phyloP scores from a whole-genome alignment of 2,888 invertebrate species.

The Toxonevra muliebris region DNA sequence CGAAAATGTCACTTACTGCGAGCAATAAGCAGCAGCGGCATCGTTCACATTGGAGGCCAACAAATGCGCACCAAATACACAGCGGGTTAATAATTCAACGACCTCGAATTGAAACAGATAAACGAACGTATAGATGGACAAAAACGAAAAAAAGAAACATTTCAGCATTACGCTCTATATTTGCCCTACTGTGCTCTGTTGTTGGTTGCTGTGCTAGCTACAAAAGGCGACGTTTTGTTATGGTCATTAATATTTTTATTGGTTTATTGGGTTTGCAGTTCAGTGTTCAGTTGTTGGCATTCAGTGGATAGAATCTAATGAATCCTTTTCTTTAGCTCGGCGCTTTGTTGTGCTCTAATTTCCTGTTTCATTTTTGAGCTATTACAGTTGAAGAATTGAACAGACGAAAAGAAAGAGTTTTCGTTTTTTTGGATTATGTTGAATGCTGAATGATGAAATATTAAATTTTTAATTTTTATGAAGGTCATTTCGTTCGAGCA shows the following conservation, averaged over 20 bases:
- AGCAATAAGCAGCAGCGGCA: too few relatives aligned
- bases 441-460: too few relatives aligned
- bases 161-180: conserved; percentile 1
- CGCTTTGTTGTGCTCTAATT: conserved; percentile 42
- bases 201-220: conserved; percentile 28
- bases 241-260: conserved; percentile 60
- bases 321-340: conserved; percentile 40
- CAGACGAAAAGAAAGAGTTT: too few relatives aligned
- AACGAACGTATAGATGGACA: not conserved
- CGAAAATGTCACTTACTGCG: conserved; percentile 15
- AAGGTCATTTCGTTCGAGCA: conserved; percentile 24
- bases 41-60: not conserved
- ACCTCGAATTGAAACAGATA: conserved; percentile 47
- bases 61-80: conserved; percentile 54
- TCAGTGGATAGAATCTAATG: conserved; percentile 14
- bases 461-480: conserved; percentile 21
- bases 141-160: conserved; percentile 1
- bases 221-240: conserved; percentile 50
- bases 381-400: too few relatives aligned
- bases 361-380: not conserved
- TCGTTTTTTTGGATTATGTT: too few relatives aligned
- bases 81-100: conserved; percentile 46
- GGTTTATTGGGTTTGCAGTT: conserved; percentile 35
- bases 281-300: conserved; percentile 8
- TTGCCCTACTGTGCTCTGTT: conserved; percentile 5